A percentile compares a stretch with the other conserved stretches of the same genome.
phyloP scores from a whole-genome alignment of 2,113 vertebrate genomes.

The Aviceda subcristata region DNA sequence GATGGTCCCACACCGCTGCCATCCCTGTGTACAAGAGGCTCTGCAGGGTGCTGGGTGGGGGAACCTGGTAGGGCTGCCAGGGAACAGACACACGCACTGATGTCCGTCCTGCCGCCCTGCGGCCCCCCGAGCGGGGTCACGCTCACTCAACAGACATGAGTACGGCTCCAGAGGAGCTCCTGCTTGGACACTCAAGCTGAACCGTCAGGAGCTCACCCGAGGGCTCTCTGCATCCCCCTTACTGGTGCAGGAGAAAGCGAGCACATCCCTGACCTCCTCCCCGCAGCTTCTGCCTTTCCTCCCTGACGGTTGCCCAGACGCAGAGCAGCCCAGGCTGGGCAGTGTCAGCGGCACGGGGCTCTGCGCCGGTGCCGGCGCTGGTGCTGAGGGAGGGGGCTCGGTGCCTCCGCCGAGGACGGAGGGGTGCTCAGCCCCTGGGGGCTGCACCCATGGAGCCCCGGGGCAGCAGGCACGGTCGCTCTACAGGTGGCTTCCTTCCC shows the following conservation, averaged over 20 bases:
- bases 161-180: neutral
- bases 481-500: neutral
- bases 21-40: neutral
- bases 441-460: neutral
- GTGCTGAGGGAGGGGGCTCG: neutral
- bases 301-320: no score
- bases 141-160: neutral
- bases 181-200: neutral
- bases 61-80: neutral
- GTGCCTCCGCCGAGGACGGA: neutral
- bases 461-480: fast-evolving
- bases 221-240: neutral
- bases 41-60: neutral
- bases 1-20: neutral
- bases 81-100: neutral
- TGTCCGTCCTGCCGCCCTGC: fast-evolving
- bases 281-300: neutral
- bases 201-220: neutral
- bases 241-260: neutral
- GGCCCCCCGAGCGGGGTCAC: fast-evolving
- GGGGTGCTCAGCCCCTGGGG: neutral
- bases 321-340: neutral
- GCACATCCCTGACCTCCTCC: neutral
- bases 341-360: neutral
- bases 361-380: neutral